Base-by-base conservation (phyloP, 2,888 invertebrate species). In the Nematopogon swammerdamellus region DNA sequence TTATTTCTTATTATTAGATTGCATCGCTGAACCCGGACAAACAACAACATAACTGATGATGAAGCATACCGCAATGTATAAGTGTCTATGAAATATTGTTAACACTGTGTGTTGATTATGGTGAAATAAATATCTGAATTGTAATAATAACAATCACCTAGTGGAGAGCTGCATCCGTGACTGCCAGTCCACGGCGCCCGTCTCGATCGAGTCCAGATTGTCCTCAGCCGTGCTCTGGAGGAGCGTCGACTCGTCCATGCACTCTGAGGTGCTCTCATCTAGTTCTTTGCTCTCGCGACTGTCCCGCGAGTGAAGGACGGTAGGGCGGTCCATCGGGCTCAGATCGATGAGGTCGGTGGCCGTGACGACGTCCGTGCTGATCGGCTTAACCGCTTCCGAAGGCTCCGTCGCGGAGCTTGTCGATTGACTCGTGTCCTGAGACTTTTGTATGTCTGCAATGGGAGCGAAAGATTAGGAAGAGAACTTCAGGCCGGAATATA, bases 151-250 rank as follows among this genome's bases (percentile, higher is more conserved):
- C n/a, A n/a, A n/a, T 25, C 25, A 25, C 25, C 25, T 25, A 1
- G 72, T 67, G 50, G 73, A 74, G 8, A 63, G 52, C 49, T 70
- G 71, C 74, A 76, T 72, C 55, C 64, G 65, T 1, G 70, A 58
- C n/a, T 71, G 70, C 74, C 73, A 76, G 51, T 70, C 70, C 25
- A 25, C 25, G 19, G 73, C 75, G 54, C 68, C 67, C 14, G 75
- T 63, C 56, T 80, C 80, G 44, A 80, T 79, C 10, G 79, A 80
- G 55, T 80, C 79, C 42, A 70, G 61, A 55, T 75, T 73, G 52
- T 79, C 79, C 45, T 72, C 72, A 0, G 62, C 57, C 1, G 58
- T n/a, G 63, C 42, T 60, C 49, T 10, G 54, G 54, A 30, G 60
- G 58, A 4, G 17, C 3, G 44, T 10, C 19, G 44, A 10, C 18